phyloP scores from a whole-genome alignment of 92 coral and sea anemone genomes.

The Porites evermanni region DNA sequence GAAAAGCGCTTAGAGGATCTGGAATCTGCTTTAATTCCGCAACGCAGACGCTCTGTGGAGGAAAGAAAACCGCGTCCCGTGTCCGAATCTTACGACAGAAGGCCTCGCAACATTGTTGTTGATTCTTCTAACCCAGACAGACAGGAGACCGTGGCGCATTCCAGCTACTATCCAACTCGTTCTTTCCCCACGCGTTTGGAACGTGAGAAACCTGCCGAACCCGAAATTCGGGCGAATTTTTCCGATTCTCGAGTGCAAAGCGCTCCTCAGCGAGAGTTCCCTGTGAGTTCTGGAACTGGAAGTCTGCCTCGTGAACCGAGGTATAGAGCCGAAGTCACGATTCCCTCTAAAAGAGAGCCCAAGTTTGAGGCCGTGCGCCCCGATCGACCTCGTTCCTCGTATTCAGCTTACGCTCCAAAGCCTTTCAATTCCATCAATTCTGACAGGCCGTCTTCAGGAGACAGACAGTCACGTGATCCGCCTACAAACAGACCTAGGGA shows the following conservation, averaged over 20 bases:
- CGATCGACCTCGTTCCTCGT: slow-evolving; percentile 74
- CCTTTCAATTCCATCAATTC: slow-evolving; percentile 58
- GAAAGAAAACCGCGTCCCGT: slow-evolving; percentile 64
- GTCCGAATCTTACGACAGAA: slow-evolving; percentile 61
- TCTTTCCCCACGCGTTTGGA: slow-evolving; percentile 57
- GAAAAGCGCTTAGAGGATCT: slow-evolving; percentile 73
- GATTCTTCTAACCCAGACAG: slow-evolving; percentile 64
- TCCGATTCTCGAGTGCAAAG: slow-evolving; percentile 62
- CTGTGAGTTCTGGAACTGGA: slow-evolving; percentile 36
- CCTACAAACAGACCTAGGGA: slow-evolving; percentile 28
- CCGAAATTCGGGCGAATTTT: slow-evolving; percentile 68
- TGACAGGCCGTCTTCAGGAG: slow-evolving; percentile 49
- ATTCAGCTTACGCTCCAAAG: slow-evolving; percentile 77
- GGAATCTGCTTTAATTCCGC: slow-evolving; percentile 51
- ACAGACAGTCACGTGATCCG: slow-evolving; percentile 42
- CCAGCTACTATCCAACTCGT: slow-evolving; percentile 69
- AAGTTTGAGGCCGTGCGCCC: slow-evolving; percentile 51
- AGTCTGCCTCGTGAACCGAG: slow-evolving; percentile 63
- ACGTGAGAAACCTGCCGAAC: slow-evolving; percentile 59
- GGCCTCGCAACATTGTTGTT: slow-evolving; percentile 76
- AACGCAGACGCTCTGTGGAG: slow-evolving; percentile 59
- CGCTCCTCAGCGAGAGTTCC: slow-evolving; percentile 55
- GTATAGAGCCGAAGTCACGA: slow-evolving; percentile 83
- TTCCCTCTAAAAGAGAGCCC: slow-evolving; percentile 71
- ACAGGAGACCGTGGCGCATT: slow-evolving; percentile 68